These are phyloP conservation scores for Vulpes ferrilata DNA, from an alignment of 2,113 vertebrate species.

Conservation along the genomic window DNA sequence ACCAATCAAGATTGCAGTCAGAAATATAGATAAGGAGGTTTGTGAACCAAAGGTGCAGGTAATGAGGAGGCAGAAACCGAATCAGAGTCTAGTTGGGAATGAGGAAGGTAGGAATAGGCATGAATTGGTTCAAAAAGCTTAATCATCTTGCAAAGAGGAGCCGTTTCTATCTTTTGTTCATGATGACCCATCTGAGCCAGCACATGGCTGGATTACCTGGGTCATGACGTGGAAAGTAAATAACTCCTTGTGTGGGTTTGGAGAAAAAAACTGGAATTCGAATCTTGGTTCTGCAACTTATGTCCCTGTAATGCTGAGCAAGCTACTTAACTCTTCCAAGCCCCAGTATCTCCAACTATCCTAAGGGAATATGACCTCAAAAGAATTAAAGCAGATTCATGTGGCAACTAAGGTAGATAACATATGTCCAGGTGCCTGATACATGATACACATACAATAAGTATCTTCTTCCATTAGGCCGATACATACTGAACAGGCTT, in stretches of 20 bases:
- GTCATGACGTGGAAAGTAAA: neutral
- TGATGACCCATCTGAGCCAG: neutral
- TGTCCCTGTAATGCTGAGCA: neutral
- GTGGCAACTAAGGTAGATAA: neutral
- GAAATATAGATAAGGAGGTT: neutral
- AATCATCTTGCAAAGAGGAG: neutral
- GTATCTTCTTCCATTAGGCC: neutral
- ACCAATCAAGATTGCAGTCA: neutral
- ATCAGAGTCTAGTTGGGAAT: neutral
- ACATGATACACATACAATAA: neutral
- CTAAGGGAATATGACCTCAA: neutral
- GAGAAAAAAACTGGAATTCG: neutral
- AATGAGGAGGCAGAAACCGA: neutral
- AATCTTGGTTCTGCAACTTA: neutral
- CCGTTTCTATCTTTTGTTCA: neutral
- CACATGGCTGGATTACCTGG: neutral
- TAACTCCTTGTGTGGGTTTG: neutral
- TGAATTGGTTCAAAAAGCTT: neutral
- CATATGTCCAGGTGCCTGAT: neutral
- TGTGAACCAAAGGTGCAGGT: neutral
- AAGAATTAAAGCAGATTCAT: neutral
- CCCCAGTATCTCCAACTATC: neutral
- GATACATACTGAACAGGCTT: neutral
- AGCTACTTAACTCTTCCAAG: neutral
- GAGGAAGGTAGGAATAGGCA: neutral